Evolutionary conservation across 2,797 vertebrate species (phyloP).

Genomic region (Chiloscyllium punctatum): DNA sequence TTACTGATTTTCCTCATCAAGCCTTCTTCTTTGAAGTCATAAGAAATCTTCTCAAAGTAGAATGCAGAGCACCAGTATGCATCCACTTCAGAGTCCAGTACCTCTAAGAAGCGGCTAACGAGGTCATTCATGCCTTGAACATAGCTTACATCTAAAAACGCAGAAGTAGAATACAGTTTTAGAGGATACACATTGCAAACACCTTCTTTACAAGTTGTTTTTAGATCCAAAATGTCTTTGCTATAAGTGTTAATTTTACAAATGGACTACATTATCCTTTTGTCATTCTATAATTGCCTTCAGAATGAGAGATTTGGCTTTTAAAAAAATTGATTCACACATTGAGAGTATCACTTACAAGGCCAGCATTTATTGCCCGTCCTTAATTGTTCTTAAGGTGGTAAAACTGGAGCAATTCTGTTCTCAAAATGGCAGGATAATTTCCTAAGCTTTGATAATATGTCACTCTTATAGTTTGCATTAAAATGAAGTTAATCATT

Average conservation of each 20-base stretch:
- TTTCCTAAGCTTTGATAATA: not conserved
- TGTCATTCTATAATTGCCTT: no score
- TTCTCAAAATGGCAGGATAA: not conserved
- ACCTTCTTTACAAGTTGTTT: not conserved
- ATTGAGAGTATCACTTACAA: not conserved
- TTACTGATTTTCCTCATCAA: conserved; percentile 69
- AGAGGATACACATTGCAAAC: not conserved
- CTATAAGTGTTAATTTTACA: not conserved
- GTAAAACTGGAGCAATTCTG: not conserved
- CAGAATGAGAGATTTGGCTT: not conserved
- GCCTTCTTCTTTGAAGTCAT: conserved; percentile 67
- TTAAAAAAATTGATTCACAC: not conserved
- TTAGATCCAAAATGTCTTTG: not conserved
- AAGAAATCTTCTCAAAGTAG: conserved; percentile 70
- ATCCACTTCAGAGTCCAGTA: conserved; percentile 64
- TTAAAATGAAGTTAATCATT: no score
- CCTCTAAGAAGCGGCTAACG: conserved; percentile 67
- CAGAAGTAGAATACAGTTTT: not conserved
- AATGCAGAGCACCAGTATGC: conserved; percentile 70
- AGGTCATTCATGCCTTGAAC: conserved; percentile 68
- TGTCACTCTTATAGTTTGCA: no score
- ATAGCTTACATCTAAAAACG: conserved; percentile 61
- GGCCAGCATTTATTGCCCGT: not conserved
- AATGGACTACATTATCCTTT: not conserved
- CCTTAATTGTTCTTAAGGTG: not conserved